Evolutionary conservation across 2,797 vertebrate species (phyloP), one percentile per base, ranked within the genome.

Genomic region (Hippoglossus hippoglossus): DNA sequence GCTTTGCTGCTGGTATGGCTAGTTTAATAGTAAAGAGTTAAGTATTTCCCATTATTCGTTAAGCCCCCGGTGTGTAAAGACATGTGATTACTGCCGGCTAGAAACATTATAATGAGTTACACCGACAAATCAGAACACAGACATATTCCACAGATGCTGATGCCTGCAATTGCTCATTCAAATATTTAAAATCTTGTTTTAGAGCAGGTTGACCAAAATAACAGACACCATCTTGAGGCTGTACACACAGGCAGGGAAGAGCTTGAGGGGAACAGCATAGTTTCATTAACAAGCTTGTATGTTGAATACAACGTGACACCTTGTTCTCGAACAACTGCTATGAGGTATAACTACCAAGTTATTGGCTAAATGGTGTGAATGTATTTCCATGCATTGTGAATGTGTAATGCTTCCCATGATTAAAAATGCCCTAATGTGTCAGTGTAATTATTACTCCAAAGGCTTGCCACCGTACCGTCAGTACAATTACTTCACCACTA

Each of bases 221-320:
- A 81, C 90, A 93, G 90, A 94, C 90, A 93, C 57, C 55, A 81
- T 91, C 90, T 89, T 91, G 59, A 89, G 81, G 76, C 54, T 73
- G 59, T 56, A 74, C 31, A 67, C 73, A 85, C 28, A 80, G 74
- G 73, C 68, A 83, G 67, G 71, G 67, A 83, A 75, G 82, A 81
- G 76, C 77, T 83, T 54, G 54, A 70, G 63, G 69, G 76, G 67
- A 63, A 52, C 36, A 57, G 57, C 62, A 74, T 12, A 81, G 73
- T 67, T 72, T 67, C 19, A 53, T 41, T 39, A 52, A 79, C 63
- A 50, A 22, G 25, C 74, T 57, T 68, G 52, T 47, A 72, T 71
- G 79, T 83, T 67, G 21, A 80, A 64, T 49, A 60, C 52, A 63
- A 53, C 75, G 75, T 18, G 76, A 77, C 69, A 85, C 55, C 74